Conservation (phyloP, 23 tunicate genomes). For the Trididemnum clinides region DNA sequence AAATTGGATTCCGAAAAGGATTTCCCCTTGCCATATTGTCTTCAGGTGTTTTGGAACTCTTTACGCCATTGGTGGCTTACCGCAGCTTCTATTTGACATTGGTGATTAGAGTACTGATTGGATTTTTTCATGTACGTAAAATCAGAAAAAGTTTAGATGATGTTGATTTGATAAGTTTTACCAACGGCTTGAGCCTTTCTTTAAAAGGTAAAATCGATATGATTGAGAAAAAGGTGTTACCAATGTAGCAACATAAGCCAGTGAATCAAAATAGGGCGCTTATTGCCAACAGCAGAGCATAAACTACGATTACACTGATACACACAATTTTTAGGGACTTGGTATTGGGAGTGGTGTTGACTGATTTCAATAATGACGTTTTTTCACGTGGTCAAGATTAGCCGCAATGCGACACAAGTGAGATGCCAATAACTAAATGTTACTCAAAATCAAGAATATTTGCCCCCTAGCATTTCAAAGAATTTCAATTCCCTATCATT, state of each 20-base stretch:
- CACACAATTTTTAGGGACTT: conserved; percentile 14
- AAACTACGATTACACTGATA: conserved; percentile 15
- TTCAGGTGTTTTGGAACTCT: not conserved
- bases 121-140: conserved; percentile 3
- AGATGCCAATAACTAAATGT: too few relatives aligned
- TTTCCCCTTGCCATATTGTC: not conserved
- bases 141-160: not conserved
- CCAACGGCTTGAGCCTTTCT: too few relatives aligned
- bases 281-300: too few relatives aligned
- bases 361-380: not conserved
- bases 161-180: too few relatives aligned
- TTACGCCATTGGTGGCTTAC: conserved; percentile 10
- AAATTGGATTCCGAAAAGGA: conserved; percentile 6
- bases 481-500: not conserved
- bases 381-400: conserved; percentile 11
- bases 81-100: not conserved
- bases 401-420: conserved; percentile 11
- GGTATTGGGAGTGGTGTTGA: not conserved
- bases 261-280: too few relatives aligned
- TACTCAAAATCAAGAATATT: too few relatives aligned
- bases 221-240: too few relatives aligned
- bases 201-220: too few relatives aligned
- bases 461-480: too few relatives aligned
- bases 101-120: not conserved
- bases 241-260: too few relatives aligned